Evolutionary conservation across 2,797 vertebrate genomes (phyloP), one percentile per base, ranked within the genome.

Genomic region (Lophura swinhoii): DNA sequence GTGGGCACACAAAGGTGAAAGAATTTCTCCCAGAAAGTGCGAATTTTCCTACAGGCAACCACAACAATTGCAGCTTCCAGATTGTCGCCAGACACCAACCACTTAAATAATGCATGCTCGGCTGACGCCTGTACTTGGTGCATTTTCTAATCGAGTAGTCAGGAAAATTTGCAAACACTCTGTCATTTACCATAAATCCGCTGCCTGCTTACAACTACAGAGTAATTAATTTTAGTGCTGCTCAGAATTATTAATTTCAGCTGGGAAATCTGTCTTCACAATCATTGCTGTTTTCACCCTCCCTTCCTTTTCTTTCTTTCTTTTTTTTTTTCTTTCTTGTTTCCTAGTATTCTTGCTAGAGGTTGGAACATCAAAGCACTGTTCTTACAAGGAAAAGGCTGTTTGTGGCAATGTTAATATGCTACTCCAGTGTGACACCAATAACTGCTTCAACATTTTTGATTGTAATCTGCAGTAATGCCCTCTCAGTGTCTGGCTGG

Each of bases 81-180:
- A 98, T 97, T 98, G 97, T 97, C 80, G 92, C 96, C 95, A 98
- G 97, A 98, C 97, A 98, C 97, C 97, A 97, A 97, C 94, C 96
- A 97, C 97, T 98, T 98, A 97, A 98, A 98, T 98, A 98, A 98
- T 97, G 96, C 97, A 98, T 97, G 97, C 97, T 98, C 83, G 24
- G 95, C 95, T 98, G 97, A 97, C 81, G 94, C 96, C 94, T 97
- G 84, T 95, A 93, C 96, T 98, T 97, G 97, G 93, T 96, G 96
- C 95, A 94, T 97, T 97, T 97, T 97, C 98, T 98, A 97, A 98
- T 97, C 91, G 94, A 97, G 95, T 96, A 97, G 97, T 97, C 96
- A 97, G 96, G 96, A 95, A 98, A 97, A 97, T 97, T 97, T 97
- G 96, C 97, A 97, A 98, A 97, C 96, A 97, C 95, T 97, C 96